Evolutionary conservation across 2,797 vertebrate genomes (phyloP), one percentile per base, ranked within the genome.

Genomic region (Eulemur albifrons): DNA sequence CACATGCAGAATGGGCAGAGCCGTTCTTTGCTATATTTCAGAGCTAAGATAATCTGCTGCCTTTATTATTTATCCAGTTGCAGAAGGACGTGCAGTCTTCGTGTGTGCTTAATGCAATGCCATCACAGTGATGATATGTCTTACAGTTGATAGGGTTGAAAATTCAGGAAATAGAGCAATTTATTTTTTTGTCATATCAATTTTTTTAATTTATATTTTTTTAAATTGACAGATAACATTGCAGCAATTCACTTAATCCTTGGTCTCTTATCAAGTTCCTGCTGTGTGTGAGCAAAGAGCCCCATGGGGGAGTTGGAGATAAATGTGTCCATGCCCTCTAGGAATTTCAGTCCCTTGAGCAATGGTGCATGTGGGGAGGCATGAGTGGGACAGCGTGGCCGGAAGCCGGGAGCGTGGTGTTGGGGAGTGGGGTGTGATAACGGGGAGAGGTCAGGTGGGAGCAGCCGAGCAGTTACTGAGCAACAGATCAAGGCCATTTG

Each of bases 261-360:
- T 59, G 35, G 25, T 25, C 27, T 94, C 81, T 88, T 85, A 94
- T n/a, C 77, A 61, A 73, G 35, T 87, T 91, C 75, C 82, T 77
- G 82, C n/a, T 69, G 90, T 38, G 54, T 30, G 32, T 67, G 35
- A 5, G 21, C 38, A 69, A 70, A 84, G 50, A 92, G 48, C 38
- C 35, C 3, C 1, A 6, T 67, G 11, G 63, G 63, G 30, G 25
- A 76, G 35, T 23, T 45, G 11, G 86, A 69, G 93, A 87, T 82
- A 52, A 61, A 87, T 72, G 69, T 30, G 21, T 25, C 84, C 23
- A 0, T 59, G 82, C 21, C 94, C 59, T 95, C 43, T 40, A 88
- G 87, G 91, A 94, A 94, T 94, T 82, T 81, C 45, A 63, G 32
- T 86, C 65, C 84, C 75, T 38, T 15, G 59, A 92, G 85, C 59